phyloP scores from a whole-genome alignment of 2,113 vertebrate genomes.

The Nerophis lumbriciformis region DNA sequence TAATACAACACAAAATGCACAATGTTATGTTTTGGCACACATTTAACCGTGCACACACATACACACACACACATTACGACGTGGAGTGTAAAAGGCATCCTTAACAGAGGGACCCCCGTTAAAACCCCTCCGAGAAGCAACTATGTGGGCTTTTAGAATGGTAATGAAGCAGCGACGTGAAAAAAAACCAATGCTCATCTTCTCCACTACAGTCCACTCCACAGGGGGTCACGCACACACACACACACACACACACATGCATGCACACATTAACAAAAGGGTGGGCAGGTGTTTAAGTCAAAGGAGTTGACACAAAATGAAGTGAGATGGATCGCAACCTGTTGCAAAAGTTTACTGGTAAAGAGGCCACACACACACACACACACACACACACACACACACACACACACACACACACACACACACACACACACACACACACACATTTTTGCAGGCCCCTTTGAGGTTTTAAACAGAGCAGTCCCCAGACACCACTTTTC shows the following conservation, averaged over 20 bases:
- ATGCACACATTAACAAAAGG: slow-evolving; percentile 13
- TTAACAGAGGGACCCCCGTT: slow-evolving; percentile 16
- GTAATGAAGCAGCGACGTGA: slow-evolving; percentile 60
- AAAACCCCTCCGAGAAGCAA: slow-evolving; percentile 1
- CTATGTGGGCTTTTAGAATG: slow-evolving; percentile 55
- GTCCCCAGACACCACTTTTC: slow-evolving; percentile 56
- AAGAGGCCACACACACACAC: slow-evolving; percentile 38
- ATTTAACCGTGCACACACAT: too few relatives aligned
- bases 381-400: slow-evolving; percentile 20
- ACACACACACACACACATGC: slow-evolving; percentile 29
- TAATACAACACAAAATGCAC: too few relatives aligned
- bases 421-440: neutral
- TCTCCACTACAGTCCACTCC: slow-evolving; percentile 30
- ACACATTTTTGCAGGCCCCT: slow-evolving; percentile 5
- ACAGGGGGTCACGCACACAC: slow-evolving; percentile 33
- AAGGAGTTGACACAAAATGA: slow-evolving; percentile 30
- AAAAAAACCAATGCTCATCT: slow-evolving; percentile 66
- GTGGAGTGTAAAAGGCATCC: neutral
- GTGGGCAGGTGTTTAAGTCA: slow-evolving; percentile 22
- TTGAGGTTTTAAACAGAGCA: slow-evolving; percentile 48
- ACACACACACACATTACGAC: too few relatives aligned
- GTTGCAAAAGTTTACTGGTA: slow-evolving; percentile 32
- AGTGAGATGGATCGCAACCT: slow-evolving; percentile 48
- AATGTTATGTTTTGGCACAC: neutral
- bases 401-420: slow-evolving; percentile 4